Evolutionary conservation across 2,888 invertebrate genomes (phyloP), one percentile per base, ranked within the genome.

Genomic region (Dynastes grantii): DNA sequence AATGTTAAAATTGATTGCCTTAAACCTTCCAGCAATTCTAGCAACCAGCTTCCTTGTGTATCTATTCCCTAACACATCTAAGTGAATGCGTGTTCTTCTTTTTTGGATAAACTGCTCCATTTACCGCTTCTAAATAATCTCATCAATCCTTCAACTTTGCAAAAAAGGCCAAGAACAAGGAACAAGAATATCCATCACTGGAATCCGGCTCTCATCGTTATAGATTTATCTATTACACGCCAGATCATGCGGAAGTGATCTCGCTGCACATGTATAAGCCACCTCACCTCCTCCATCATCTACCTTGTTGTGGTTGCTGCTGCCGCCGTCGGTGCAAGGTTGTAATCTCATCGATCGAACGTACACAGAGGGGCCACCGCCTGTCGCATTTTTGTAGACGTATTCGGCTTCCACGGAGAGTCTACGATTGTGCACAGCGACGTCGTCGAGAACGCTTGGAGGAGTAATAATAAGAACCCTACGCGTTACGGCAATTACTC

Each of bases 231-330:
- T 29, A 63, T 63, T 29, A 29, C 63, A 27, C 13, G 63, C 32
- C 32, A 13, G 51, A 68, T 51, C 51, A 68, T 51, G 51, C 68
- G 68, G 68, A 68, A 68, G 51, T 51, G 68, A 68, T 68, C 68
- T 68, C 29, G 11, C 32, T 51, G 68, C 68, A 68, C 49, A 68
- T 32, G 11, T 45, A 29, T 45, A 11, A 11, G 13, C 11, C 8
- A 16, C 49, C 67, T 27, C 32, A 5, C 32, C 27, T 45, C 29
- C 37, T 51, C 68, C 22, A 9, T 16, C 65, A 45, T 45, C 45
- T 51, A 51, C 51, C 13, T 49, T 68, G 29, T 32, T 2, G 45
- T 11, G 45, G 11, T 8, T 45, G 11, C 45, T 45, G 11, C 8
- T 45, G 45, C 45, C 8, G 11, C 55, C n/a, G 55, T 22, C 55